These are phyloP conservation scores for Phainopepla nitens DNA, from an alignment of 2,113 vertebrate species.

Conservation along the genomic window DNA sequence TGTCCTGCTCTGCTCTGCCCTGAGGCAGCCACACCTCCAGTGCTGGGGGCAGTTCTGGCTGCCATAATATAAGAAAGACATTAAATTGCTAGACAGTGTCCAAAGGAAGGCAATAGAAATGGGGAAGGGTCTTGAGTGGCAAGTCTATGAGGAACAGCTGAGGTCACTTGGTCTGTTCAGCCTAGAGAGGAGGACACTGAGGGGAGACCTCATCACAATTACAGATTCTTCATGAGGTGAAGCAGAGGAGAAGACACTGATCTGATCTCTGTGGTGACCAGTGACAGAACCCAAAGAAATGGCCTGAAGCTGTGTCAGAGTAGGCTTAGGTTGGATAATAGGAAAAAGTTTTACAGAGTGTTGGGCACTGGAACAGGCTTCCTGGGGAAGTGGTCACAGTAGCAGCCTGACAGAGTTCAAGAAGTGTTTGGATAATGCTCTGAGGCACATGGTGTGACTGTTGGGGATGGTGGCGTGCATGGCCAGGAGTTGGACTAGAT, in stretches of 20 bases:
- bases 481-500: neutral
- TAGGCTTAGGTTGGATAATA: neutral
- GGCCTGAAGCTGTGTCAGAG: neutral
- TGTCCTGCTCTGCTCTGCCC: neutral
- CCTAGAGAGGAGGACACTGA: neutral
- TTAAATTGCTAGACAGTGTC: neutral
- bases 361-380: neutral
- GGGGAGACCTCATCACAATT: rapidly evolving
- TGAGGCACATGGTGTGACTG: too few species aligned
- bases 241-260: neutral
- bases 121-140: neutral
- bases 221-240: neutral
- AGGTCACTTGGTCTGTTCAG: neutral
- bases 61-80: neutral
- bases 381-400: too few species aligned
- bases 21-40: rapidly evolving
- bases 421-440: neutral
- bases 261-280: neutral
- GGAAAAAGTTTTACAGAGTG: neutral
- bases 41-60: neutral
- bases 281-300: neutral
- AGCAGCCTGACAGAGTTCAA: neutral
- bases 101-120: neutral
- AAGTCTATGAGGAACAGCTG: neutral
- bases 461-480: neutral